Conservation (phyloP, 2,113 vertebrate species). For the Cardinalis cardinalis region DNA sequence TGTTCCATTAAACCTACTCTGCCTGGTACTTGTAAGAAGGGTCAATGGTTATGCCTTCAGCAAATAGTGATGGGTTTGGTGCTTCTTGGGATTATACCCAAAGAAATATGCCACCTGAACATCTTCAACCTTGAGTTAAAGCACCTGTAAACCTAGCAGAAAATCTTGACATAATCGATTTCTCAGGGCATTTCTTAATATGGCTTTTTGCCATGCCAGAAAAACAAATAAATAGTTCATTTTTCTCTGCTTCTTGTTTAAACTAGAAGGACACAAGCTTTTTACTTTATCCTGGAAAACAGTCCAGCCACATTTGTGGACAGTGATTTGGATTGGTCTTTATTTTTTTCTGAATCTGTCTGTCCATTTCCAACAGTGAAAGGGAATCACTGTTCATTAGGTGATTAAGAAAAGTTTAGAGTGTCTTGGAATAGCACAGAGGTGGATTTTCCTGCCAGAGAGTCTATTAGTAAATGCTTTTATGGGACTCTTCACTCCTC, state of each 20-base stretch:
- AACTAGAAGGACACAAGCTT: not conserved
- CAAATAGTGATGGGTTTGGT: not conserved
- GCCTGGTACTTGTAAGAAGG: not conserved
- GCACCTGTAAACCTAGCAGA: not conserved
- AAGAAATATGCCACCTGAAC: not conserved
- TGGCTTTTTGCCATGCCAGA: not conserved
- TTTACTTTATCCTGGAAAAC: not conserved
- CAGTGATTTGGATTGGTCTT: not conserved
- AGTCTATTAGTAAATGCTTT: slow-evolving; percentile 58
- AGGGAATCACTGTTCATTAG: slow-evolving; percentile 13
- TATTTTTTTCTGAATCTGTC: not conserved
- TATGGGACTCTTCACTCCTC: slow-evolving; percentile 19
- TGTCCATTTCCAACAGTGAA: not conserved
- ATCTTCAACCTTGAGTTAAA: not conserved
- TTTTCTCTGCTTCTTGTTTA: not conserved
- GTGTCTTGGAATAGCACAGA: slow-evolving; percentile 24
- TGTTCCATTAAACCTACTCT: not conserved
- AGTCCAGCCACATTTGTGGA: not conserved
- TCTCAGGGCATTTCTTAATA: not conserved
- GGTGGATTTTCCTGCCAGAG: slow-evolving; percentile 28
- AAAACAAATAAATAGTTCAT: not conserved
- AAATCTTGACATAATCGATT: not conserved
- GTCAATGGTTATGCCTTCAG: not conserved
- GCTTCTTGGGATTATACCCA: not conserved
- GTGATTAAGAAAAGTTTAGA: slow-evolving; percentile 34